Evolutionary conservation across 2,888 invertebrate genomes (phyloP), one percentile per base, ranked within the genome.

Genomic region (Metopia argyrocephala): DNA sequence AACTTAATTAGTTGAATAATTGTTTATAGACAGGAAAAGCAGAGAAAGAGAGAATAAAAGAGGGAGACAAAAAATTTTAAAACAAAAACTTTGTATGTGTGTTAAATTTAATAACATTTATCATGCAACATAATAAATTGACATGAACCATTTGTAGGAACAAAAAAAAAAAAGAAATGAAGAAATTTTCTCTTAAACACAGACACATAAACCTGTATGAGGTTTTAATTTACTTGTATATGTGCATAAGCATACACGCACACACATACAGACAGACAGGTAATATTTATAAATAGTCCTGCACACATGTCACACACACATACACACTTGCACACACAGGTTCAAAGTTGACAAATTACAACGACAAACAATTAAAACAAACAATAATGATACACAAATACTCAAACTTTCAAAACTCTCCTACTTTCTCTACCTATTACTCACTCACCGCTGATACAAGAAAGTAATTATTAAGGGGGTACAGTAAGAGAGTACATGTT

Each of bases 341-440:
- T 78, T 74, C 69, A 81, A 78, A 81, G 74, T 75, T 81, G 81
- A 81, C 82, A 82, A 83, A 83, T 83, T 83, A 82, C 84, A 82
- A 81, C 78, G 82, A 83, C 83, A 84, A 84, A 83, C 84, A 84
- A 84, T 84, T 84, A 84, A 84, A 83, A 78, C 73, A 84, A 81
- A 83, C 79, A 82, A 80, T 78, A 68, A 79, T 71, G 75, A 80
- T 73, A 82, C 74, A 84, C 74, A 82, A 69, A 69, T 46, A 76
- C 75, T 61, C 38, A 38, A 3, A 38, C 38, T 4, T 46, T 28
- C n/a, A n/a, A n/a, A n/a, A n/a, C n/a, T n/a, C n/a, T n/a, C n/a
- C n/a, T n/a, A n/a, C n/a, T n/a, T n/a, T n/a, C n/a, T n/a, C n/a
- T n/a, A n/a, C 27, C 38, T 57, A 27, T 28, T 2, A 46, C 18